Percentiles rank a stretch among this genome's conserved stretches.
Conservation (phyloP, 2,113 vertebrate species). For the Megaleporinus macrocephalus region DNA sequence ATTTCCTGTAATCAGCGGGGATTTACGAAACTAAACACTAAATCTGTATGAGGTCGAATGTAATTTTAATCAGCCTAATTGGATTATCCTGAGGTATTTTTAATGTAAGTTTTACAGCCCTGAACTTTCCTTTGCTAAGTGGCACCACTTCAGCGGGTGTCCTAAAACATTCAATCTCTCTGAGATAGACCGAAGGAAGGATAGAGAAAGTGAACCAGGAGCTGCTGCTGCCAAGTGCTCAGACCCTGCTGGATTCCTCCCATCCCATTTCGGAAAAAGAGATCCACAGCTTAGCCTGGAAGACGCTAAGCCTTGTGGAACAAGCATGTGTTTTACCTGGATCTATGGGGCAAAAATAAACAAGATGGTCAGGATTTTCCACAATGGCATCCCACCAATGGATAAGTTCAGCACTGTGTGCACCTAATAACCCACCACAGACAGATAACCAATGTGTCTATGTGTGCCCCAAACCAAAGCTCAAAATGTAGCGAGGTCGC, state of each 20-base stretch:
- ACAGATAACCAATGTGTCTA: slow-evolving; percentile 23
- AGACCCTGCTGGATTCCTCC: slow-evolving; percentile 10
- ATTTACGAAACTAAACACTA: slow-evolving; percentile 64
- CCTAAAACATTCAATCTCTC: not conserved
- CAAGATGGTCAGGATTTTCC: slow-evolving; percentile 25
- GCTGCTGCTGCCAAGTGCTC: not conserved
- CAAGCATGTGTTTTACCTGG: slow-evolving; percentile 26
- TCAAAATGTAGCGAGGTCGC: not conserved
- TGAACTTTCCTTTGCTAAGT: slow-evolving; percentile 41
- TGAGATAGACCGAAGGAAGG: not conserved
- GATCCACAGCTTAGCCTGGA: slow-evolving; percentile 30
- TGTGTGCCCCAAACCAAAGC: slow-evolving; percentile 25
- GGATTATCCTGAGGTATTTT: slow-evolving; percentile 61
- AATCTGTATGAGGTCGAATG: slow-evolving; percentile 65
- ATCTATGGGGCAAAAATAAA: slow-evolving; percentile 27
- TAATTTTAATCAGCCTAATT: slow-evolving; percentile 67
- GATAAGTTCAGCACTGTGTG: slow-evolving; percentile 6
- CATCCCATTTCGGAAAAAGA: slow-evolving; percentile 21
- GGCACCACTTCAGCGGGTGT: slow-evolving; percentile 30
- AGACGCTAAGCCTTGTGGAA: slow-evolving; percentile 37
- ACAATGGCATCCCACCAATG: slow-evolving; percentile 24
- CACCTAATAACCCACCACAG: slow-evolving; percentile 9
- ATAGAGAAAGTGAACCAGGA: not conserved
- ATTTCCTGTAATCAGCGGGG: slow-evolving; percentile 67
- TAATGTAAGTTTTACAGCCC: slow-evolving; percentile 55